Base-by-base conservation (phyloP, 2,888 invertebrate species). In the Drosophila birchii region DNA sequence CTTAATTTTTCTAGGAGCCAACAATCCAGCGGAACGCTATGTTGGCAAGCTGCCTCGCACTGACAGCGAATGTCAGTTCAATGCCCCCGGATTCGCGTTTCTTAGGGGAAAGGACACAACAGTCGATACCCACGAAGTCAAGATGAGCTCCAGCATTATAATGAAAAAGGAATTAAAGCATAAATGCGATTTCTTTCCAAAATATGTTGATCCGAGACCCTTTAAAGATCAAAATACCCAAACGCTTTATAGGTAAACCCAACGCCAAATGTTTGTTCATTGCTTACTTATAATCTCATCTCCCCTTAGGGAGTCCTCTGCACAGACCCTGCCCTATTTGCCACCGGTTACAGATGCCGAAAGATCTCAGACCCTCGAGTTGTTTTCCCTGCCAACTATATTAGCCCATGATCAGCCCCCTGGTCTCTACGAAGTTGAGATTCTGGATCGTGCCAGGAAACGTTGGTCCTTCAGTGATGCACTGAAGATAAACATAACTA, bases 371-470 rank as follows among this genome's bases (percentile, higher is more conserved):
- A 49, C 43, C 7, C 29, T 66, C 6, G 93, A 93, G 74, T 62
- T 93, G 0, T 91, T 91, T 39, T 85, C 86, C 57, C 57, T 92
- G 26, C 78, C 92, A 0, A 81, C 86, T 0, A 70, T 92, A 11
- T 77, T 93, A 34, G 70, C 88, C 0, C 90, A 87, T 4, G 79
- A 86, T 43, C 76, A 78, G 18, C 88, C 89, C 1, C 93, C 93
- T 0, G 93, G 92, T 3, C 76, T 91, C 1, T 88, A 91, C 56
- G 92, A 93, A 59, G 90, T 90, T 0, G 94, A 95, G 76, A 93
- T 95, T 76, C 95, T 96, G 44, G 95, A 96, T 85, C 93, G 96
- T 63, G 94, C 95, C n/a, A 93, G 96, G 75, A 94, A 94, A 78
- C 95, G 95, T 80, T 93, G 94, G 78, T 94, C 94, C 44, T 95